Percentiles rank a stretch among this genome's conserved stretches.
Evolutionary conservation across 2,797 vertebrate species (phyloP).

Genomic region (Lycodopsis pacificus): DNA sequence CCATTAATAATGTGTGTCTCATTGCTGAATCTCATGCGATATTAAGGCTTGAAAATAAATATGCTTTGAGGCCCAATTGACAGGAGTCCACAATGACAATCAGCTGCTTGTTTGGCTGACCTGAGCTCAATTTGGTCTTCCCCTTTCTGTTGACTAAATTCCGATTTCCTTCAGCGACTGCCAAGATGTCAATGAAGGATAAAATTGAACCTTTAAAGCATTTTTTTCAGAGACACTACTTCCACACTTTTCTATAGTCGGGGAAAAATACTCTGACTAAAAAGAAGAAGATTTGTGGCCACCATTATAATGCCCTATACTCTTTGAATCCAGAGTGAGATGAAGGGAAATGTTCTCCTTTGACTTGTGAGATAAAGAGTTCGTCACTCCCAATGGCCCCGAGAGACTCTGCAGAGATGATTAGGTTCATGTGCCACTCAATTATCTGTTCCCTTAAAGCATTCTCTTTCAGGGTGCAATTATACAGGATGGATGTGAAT

Average conservation of each 20-base stretch:
- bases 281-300: conserved; percentile 52
- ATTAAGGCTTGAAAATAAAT: background rate
- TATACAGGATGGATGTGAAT: conserved; percentile 71
- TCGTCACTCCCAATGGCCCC: conserved; percentile 63
- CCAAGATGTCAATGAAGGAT: conserved; percentile 15
- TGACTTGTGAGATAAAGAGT: conserved; percentile 72
- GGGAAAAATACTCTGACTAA: conserved; percentile 36
- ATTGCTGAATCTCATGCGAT: background rate
- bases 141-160: conserved; percentile 17
- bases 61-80: conserved; percentile 17
- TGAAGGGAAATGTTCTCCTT: conserved; percentile 70
- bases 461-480: conserved; percentile 74
- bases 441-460: conserved; percentile 76
- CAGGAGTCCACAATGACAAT: conserved; percentile 27
- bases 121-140: conserved; percentile 9
- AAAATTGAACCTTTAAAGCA: conserved; percentile 35
- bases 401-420: conserved; percentile 71
- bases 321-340: conserved; percentile 61
- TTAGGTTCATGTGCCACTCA: conserved; percentile 80
- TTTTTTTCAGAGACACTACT: conserved; percentile 13
- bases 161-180: conserved; percentile 5
- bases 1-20: background rate
- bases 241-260: conserved; percentile 11
- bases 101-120: conserved; percentile 14
- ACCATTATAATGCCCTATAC: conserved; percentile 55